phyloP scores from a whole-genome alignment of 2,113 vertebrate genomes.

The Scytalopus superciliaris region DNA sequence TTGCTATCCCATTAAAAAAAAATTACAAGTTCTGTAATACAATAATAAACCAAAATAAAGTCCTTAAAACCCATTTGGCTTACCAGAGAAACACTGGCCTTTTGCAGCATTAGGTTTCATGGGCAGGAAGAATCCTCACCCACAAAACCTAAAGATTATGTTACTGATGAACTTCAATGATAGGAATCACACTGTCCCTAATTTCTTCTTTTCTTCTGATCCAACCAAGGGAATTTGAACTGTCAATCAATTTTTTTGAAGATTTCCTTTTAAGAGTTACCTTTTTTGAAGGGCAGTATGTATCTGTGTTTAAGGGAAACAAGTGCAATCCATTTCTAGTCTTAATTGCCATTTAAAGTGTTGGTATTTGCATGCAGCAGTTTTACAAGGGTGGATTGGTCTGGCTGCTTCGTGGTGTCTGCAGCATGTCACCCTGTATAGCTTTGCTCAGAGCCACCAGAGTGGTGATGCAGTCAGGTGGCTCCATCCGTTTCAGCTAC shows the following conservation, averaged over 20 bases:
- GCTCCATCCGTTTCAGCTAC: neutral
- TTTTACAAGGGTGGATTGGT: neutral
- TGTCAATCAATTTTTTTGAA: neutral
- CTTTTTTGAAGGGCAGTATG: neutral
- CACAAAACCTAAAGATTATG: neutral
- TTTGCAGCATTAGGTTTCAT: neutral
- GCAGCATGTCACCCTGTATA: neutral
- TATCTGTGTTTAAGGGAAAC: constrained; percentile 14
- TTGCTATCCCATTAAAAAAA: neutral
- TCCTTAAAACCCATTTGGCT: neutral
- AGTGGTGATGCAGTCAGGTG: neutral
- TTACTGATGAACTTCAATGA: neutral
- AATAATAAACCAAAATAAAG: neutral
- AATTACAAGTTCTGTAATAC: neutral
- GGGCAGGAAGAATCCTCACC: neutral
- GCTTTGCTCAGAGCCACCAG: neutral
- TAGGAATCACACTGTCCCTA: neutral
- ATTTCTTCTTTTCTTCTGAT: neutral
- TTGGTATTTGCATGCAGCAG: constrained; percentile 51
- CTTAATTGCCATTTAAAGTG: constrained; percentile 11
- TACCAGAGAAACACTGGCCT: neutral
- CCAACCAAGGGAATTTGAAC: neutral
- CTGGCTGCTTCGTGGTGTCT: neutral
- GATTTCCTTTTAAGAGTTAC: neutral
- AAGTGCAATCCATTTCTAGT: constrained; percentile 47